Conservation (phyloP, 2,888 invertebrate species). For the Pandemis cinnamomeana region DNA sequence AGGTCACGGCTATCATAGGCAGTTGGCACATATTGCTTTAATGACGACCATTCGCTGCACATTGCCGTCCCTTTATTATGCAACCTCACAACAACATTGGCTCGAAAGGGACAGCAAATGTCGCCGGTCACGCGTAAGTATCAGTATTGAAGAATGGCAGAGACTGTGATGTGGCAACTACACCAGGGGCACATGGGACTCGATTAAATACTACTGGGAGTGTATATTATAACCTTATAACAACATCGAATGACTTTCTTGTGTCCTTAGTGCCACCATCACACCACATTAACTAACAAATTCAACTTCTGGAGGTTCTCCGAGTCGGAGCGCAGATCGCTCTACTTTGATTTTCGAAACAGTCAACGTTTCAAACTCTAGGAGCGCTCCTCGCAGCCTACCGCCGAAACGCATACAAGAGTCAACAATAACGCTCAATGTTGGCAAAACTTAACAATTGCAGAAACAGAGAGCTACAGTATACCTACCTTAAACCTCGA, state of each 20-base stretch:
- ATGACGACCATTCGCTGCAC: slow-evolving; percentile 44
- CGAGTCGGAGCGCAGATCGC: background rate
- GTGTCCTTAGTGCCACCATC: background rate
- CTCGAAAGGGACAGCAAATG: slow-evolving; percentile 43
- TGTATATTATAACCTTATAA: background rate
- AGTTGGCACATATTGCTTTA: slow-evolving; percentile 52
- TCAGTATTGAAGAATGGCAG: slow-evolving; percentile 30
- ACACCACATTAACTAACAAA: background rate
- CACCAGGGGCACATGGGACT: slow-evolving; percentile 3
- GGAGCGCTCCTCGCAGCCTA: background rate
- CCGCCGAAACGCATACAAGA: slow-evolving; percentile 37
- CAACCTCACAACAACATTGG: slow-evolving; percentile 27
- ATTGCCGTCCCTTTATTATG: slow-evolving; percentile 42
- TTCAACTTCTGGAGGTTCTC: background rate
- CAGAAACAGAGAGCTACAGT: slow-evolving; percentile 49
- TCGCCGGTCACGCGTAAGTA: slow-evolving; percentile 21
- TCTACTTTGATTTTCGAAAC: background rate
- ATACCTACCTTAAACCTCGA: slow-evolving; percentile 43
- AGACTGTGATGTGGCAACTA: slow-evolving; percentile 8
- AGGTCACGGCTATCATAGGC: slow-evolving; percentile 40
- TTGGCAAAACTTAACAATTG: slow-evolving; percentile 43
- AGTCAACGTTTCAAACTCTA: background rate
- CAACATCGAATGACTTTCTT: background rate
- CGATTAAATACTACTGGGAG: background rate
- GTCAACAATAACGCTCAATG: slow-evolving; percentile 48